Evolutionary conservation across 2,888 invertebrate genomes (phyloP).

Genomic region (Orthosia gracilis): DNA sequence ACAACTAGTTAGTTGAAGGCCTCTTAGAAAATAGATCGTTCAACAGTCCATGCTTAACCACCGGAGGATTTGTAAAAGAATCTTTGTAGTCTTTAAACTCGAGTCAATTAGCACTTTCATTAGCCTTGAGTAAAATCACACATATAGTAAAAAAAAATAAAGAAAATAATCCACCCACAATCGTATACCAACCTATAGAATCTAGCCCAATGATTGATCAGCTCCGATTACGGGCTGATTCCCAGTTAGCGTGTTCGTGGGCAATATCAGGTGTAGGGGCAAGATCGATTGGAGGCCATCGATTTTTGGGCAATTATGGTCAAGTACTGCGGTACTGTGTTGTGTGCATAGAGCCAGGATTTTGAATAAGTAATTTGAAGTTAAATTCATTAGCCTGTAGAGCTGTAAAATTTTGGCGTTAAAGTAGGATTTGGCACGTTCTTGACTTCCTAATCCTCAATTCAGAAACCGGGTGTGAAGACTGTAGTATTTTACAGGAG

Average conservation of each 20-base stretch:
- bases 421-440: too few relatives aligned
- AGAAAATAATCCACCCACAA: neutral
- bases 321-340: slow-evolving; percentile 12
- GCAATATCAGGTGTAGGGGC: slow-evolving; percentile 55
- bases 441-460: too few relatives aligned
- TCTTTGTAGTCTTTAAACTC: too few relatives aligned
- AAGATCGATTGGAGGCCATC: slow-evolving; percentile 62
- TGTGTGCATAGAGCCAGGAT: neutral
- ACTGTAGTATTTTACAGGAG: too few relatives aligned
- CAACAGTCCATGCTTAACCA: too few relatives aligned
- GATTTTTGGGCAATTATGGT: slow-evolving; percentile 53
- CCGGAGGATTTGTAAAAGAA: too few relatives aligned
- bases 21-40: too few relatives aligned
- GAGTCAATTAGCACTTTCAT: too few relatives aligned
- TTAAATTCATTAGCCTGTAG: neutral
- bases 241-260: slow-evolving; percentile 59
- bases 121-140: neutral
- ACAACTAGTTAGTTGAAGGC: too few relatives aligned
- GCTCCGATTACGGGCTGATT: slow-evolving; percentile 62
- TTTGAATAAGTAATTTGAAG: neutral
- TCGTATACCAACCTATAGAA: slow-evolving; percentile 13
- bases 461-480: too few relatives aligned
- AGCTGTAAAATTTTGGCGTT: too few relatives aligned
- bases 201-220: slow-evolving; percentile 65
- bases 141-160: neutral